Evolutionary conservation across 2,888 invertebrate species (phyloP).

Genomic region (Nipponacmea schrenckii): DNA sequence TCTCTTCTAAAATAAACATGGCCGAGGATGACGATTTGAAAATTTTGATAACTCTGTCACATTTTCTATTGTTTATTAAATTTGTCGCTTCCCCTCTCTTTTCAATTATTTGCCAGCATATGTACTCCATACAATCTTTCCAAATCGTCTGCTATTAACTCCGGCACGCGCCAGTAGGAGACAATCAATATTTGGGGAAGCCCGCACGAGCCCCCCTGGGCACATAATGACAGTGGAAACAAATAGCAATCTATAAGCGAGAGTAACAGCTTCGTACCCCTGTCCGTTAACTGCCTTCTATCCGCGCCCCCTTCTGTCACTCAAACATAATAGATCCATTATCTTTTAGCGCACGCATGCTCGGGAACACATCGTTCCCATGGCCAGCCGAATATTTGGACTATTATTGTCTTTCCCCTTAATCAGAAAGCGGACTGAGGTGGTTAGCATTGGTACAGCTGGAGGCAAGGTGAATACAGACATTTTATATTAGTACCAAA

Average conservation of each 20-base stretch:
- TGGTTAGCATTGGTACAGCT: neutral
- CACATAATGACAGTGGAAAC: slow-evolving; percentile 16
- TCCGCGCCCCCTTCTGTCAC: neutral
- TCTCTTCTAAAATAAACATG: too few relatives aligned
- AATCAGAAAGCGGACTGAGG: neutral
- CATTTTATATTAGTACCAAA: too few relatives aligned
- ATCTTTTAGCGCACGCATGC: slow-evolving; percentile 21
- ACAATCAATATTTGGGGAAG: slow-evolving; percentile 23
- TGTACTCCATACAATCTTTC: slow-evolving; percentile 12
- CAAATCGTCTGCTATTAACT: slow-evolving; percentile 18
- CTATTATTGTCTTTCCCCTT: slow-evolving; percentile 18
- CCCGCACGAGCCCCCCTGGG: slow-evolving; percentile 15
- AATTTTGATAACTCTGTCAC: too few relatives aligned
- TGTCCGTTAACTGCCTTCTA: neutral
- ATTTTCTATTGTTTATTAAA: slow-evolving; percentile 10
- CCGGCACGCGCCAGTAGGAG: slow-evolving; percentile 20
- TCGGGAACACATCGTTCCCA: neutral
- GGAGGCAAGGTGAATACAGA: neutral
- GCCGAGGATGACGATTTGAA: too few relatives aligned
- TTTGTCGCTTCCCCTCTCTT: neutral
- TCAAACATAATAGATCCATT: slow-evolving; percentile 15
- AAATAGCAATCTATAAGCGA: slow-evolving; percentile 19
- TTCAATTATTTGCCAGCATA: slow-evolving; percentile 12
- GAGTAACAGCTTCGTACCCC: slow-evolving; percentile 10
- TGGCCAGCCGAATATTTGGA: neutral